Conservation (phyloP, 2,797 vertebrate genomes). For the Agapornis canus region DNA sequence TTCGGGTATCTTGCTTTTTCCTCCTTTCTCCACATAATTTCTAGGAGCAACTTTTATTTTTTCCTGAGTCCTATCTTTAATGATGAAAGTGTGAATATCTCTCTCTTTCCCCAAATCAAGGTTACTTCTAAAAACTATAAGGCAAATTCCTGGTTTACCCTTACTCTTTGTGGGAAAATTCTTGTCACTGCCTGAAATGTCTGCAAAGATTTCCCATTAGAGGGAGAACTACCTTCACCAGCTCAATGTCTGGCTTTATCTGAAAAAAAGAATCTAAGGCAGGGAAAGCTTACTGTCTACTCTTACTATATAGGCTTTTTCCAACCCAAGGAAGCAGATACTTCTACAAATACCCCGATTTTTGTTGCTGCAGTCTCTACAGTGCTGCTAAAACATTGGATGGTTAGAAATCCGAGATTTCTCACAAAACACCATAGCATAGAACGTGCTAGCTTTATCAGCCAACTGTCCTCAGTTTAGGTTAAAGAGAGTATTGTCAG, state of each 20-base stretch:
- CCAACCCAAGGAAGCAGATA: accelerated
- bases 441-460: neutral
- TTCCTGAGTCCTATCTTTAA: neutral
- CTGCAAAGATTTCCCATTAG: neutral
- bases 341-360: neutral
- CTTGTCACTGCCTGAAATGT: neutral
- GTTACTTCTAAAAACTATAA: neutral
- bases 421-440: neutral
- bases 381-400: neutral
- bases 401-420: neutral
- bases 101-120: neutral
- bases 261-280: neutral
- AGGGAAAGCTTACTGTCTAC: neutral
- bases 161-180: neutral
- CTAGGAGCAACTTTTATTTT: neutral
- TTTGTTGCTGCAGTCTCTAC: neutral
- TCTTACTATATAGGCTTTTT: neutral
- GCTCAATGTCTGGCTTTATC: neutral
- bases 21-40: neutral
- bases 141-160: neutral
- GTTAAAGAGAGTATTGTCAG: neutral
- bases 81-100: neutral
- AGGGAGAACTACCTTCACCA: neutral
- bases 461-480: neutral
- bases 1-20: neutral